Percentiles rank a stretch among this genome's conserved stretches.
phyloP scores from a whole-genome alignment of 1,140 invertebrate genomes.

The Prorops nasuta region DNA sequence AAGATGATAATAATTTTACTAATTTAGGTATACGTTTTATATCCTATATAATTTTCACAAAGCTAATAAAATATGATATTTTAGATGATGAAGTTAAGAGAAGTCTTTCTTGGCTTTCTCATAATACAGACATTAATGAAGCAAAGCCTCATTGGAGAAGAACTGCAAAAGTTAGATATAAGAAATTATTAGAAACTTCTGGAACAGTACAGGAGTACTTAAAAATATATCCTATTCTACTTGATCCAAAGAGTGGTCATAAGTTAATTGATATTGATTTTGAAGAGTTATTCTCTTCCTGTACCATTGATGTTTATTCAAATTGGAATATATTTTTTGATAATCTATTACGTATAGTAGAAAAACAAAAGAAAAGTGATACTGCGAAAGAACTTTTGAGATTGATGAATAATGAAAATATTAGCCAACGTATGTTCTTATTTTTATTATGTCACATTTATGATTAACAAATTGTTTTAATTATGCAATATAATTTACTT shows the following conservation, averaged over 20 bases:
- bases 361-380: not conserved
- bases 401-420: not conserved
- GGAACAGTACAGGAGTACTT: not conserved
- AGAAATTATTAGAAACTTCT: slow-evolving; percentile 5
- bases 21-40: too few relatives aligned
- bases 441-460: not conserved
- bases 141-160: not conserved
- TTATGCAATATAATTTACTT: not conserved
- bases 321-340: slow-evolving; percentile 1
- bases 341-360: too few relatives aligned
- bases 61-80: too few relatives aligned
- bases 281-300: not conserved
- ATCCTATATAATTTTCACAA: too few relatives aligned
- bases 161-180: slow-evolving; percentile 4
- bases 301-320: not conserved
- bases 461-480: not conserved
- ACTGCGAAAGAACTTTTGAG: not conserved
- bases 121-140: not conserved
- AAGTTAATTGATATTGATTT: slow-evolving; percentile 4
- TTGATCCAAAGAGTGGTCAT: not conserved
- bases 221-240: slow-evolving; percentile 1
- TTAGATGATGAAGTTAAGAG: not conserved
- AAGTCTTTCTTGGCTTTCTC: not conserved
- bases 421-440: not conserved
- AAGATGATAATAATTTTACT: too few relatives aligned